Evolutionary conservation across 1,140 invertebrate species (phyloP).

Genomic region (silkworm (Bombyx mori)): DNA sequence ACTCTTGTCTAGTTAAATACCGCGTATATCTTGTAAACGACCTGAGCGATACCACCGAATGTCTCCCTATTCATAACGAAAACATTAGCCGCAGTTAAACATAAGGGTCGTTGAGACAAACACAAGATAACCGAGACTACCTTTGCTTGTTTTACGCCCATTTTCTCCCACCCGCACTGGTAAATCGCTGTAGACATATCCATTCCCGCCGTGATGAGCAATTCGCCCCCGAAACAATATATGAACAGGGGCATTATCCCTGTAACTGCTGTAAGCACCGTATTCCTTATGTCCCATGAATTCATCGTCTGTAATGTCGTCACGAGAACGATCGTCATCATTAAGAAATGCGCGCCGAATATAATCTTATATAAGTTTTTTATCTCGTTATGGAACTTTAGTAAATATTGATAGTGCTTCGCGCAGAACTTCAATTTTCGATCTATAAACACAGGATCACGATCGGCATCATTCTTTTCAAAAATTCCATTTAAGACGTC

Average conservation of each 20-base stretch:
- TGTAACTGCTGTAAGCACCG: conserved; percentile 25
- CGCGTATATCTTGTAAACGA: conserved; percentile 34
- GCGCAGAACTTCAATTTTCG: conserved; percentile 21
- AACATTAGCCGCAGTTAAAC: conserved; percentile 25
- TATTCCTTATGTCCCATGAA: conserved; percentile 25
- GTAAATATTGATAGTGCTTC: conserved; percentile 26
- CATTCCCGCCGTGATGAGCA: conserved; percentile 18
- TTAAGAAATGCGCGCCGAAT: conserved; percentile 26
- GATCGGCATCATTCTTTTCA: conserved; percentile 6
- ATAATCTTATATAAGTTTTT: conserved; percentile 21
- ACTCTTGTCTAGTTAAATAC: conserved; percentile 24
- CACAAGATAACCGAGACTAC: conserved; percentile 15
- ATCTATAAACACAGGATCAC: conserved; percentile 5
- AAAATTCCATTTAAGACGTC: conserved; percentile 22
- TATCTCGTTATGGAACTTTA: conserved; percentile 20
- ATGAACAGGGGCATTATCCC: conserved; percentile 26
- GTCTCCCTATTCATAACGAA: conserved; percentile 30
- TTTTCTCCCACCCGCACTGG: conserved; percentile 24
- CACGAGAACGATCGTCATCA: conserved; percentile 29
- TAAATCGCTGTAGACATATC: conserved; percentile 22
- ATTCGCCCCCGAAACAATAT: conserved; percentile 32
- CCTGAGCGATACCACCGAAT: conserved; percentile 23
- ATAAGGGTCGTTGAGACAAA: conserved; percentile 21
- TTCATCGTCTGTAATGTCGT: conserved; percentile 32
- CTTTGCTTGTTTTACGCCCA: conserved; percentile 22